Percentiles rank a stretch among this genome's conserved stretches.
phyloP scores from a whole-genome alignment of 53 echinoderm and acorn worm genomes.

The Glandiceps talaboti region DNA sequence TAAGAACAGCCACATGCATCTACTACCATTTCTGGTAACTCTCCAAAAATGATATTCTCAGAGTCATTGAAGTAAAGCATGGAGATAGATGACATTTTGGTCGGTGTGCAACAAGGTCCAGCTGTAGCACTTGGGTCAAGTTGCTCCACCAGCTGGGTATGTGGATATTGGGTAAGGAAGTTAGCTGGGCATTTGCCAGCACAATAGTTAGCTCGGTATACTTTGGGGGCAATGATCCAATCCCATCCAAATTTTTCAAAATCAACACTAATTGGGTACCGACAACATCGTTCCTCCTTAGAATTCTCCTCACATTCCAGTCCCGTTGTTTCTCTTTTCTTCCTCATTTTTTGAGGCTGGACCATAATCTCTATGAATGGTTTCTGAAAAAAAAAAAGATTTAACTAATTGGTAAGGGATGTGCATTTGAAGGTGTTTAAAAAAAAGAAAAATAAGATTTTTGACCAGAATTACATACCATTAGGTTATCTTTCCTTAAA shows the following conservation, averaged over 20 bases:
- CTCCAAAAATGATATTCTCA: conserved; percentile 42
- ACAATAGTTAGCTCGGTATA: conserved; percentile 76
- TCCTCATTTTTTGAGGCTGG: conserved; percentile 22
- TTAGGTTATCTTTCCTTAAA: no score
- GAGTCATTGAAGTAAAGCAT: conserved; percentile 53
- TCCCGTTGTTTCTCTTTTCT: conserved; percentile 22
- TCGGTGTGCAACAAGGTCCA: conserved; percentile 72
- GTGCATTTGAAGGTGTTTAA: no score
- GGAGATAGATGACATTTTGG: conserved; percentile 29
- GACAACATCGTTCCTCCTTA: conserved; percentile 45
- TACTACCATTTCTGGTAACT: conserved; percentile 51
- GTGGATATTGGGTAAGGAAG: conserved; percentile 40
- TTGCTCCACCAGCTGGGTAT: conserved; percentile 30
- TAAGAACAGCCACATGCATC: conserved; percentile 60
- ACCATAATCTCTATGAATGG: conserved; percentile 52
- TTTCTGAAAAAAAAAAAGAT: conserved; percentile 29
- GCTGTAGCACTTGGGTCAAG: conserved; percentile 12
- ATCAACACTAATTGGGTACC: conserved; percentile 45
- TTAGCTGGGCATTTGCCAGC: conserved; percentile 51
- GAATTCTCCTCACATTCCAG: conserved; percentile 38
- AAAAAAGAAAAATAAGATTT: no score
- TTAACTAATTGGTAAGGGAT: no score
- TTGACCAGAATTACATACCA: no score
- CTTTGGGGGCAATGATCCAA: conserved; percentile 74
- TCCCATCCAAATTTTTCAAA: conserved; percentile 84